Percentiles rank a stretch among this genome's conserved stretches.
phyloP scores from a whole-genome alignment of 1,140 invertebrate species.

The Drosophila ogumai region DNA sequence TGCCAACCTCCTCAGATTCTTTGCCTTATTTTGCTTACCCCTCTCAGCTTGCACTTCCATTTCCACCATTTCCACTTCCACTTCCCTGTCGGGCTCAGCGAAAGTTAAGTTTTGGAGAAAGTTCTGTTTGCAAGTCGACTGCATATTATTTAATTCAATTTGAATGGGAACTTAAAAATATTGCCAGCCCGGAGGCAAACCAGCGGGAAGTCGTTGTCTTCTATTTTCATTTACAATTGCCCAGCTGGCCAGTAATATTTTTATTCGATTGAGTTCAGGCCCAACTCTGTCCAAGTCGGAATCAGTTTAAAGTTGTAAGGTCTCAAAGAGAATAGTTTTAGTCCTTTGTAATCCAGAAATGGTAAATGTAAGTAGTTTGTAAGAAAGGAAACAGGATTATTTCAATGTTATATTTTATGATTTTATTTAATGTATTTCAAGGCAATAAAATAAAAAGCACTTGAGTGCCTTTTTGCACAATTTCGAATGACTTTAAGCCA shows the following conservation, averaged over 20 bases:
- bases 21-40: constrained; percentile 57
- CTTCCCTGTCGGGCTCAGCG: constrained; percentile 25
- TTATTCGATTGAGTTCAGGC: constrained; percentile 17
- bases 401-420: neutral
- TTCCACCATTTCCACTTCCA: neutral
- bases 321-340: neutral
- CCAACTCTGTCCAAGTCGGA: constrained; percentile 1
- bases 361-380: neutral
- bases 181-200: constrained; percentile 36
- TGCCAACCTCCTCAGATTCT: constrained; percentile 43
- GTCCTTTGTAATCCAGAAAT: neutral
- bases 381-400: neutral
- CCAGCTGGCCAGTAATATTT: constrained; percentile 19
- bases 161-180: constrained; percentile 59
- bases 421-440: neutral
- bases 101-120: constrained; percentile 59
- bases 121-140: constrained; percentile 61
- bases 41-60: neutral
- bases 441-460: neutral
- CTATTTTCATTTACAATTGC: constrained; percentile 39
- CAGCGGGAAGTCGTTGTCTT: constrained; percentile 45
- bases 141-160: constrained; percentile 78
- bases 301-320: neutral
- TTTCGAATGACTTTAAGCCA: neutral
- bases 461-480: neutral